Evolutionary conservation across 2,888 invertebrate species (phyloP), one percentile per base, ranked within the genome.

Genomic region (Vanessa cardui): DNA sequence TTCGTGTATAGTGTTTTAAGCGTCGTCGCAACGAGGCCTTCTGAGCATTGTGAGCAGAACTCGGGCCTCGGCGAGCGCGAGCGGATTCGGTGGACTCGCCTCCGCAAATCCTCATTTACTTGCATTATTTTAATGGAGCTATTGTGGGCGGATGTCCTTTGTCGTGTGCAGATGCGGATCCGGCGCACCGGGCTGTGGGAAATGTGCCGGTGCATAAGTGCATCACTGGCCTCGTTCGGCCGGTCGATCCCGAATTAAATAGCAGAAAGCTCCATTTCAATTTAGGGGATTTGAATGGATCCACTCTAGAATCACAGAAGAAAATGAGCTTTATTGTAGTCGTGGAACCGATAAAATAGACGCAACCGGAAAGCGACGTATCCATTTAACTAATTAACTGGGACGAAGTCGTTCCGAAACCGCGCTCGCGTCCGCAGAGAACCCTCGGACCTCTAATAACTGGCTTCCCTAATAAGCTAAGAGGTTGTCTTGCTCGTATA

Each of bases 71-170:
- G 80, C 82, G 81, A 77, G 77, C 81, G 82, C 79, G 80, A 74
- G 78, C 84, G 86, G 88, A 88, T 90, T 88, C 87, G 89, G 87
- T 79, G 83, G 86, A 85, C 87, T 84, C 85, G 86, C 85, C 88
- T 88, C 89, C 87, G 85, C 89, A 88, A 90, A 89, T 92, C 90
- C 92, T 91, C 92, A 91, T 92, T 92, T 92, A 92, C 92, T 92
- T 91, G 91, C 92, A 92, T 92, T 92, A 92, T 92, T 92, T 92
- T 92, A 92, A 92, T 92, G 92, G 91, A 91, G 88, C 89, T 83
- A 92, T 92, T 92, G 92, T 92, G 89, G 89, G 80, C 83, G 87
- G 86, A 87, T 87, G 91, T 88, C 90, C 90, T 92, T 91, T 92
- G 91, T 92, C 89, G 86, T 80, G 83, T 82, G 84, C 84, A 81